Evolutionary conservation across 2,113 vertebrate genomes (phyloP), one percentile per base, ranked within the genome.

Genomic region (Nesoenas mayeri): DNA sequence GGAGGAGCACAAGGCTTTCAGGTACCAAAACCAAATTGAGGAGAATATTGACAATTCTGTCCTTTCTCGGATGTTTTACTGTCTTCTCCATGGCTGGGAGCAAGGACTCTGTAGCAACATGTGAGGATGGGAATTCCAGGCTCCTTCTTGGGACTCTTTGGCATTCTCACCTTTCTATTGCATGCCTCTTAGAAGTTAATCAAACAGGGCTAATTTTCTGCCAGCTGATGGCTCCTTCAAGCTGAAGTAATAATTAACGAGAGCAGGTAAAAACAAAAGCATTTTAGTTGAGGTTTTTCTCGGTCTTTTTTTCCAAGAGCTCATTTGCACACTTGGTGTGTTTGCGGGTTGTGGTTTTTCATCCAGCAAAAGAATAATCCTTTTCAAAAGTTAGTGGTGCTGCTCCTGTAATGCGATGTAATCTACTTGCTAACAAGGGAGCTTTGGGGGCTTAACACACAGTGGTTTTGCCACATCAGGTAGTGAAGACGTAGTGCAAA

Each of bases 1-100:
- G 97, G 96, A 89, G 97, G 97, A 95, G 82, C 96, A 67, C 99
- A 98, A 28, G 97, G 97, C 73, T 99, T 99, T 96, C 99, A 99
- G 99, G 99, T 99, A 97, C 95, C 38, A 70, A 40, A 53, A 28
- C 57, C 8, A 70, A 70, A 66, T 15, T 10, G 20, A 64, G 47
- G 47, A 61, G 25, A 60, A 25, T 53, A 17, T 31, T 94, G 61
- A 5, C 11, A 11, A 22, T 65, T 81, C 16, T 88, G 16, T 36
- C 44, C n/a, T 58, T 88, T 81, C 24, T 94, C 15, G 11, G 58
- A 71, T 62, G 10, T 44, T 6, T 56, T 47, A 3, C 5, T 69
- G 17, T 74, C 40, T n/a, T 70, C n/a, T 51, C 42, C 3, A 0
- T 50, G n/a, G 24, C 47, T 72, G 53, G 18, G 42, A 74, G 73